Evolutionary conservation across 2,888 invertebrate species (phyloP), one percentile per base, ranked within the genome.

Genomic region (Ochropleura plecta): DNA sequence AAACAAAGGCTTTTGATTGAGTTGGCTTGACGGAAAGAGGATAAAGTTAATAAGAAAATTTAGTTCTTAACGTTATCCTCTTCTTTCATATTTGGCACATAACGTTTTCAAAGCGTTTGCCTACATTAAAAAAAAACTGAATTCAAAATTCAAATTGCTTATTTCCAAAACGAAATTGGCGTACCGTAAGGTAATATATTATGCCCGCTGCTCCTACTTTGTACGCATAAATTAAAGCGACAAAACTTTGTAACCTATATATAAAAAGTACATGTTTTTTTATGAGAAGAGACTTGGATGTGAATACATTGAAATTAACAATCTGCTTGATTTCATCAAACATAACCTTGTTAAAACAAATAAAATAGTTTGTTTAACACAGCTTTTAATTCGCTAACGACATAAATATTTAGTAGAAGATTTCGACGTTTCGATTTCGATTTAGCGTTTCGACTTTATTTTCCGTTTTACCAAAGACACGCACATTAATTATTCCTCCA

Each of bases 1-100:
- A 3, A 49, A 81, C 64, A 68, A 63, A 81, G 53, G 76, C 81
- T 53, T 81, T 68, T 75, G 68, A 79, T 8, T 46, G 10, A 14
- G 16, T 59, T 44, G 0, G 40, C 30, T 30, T 30, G 30, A 30
- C 30, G 1, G 30, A 30, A 30, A 30, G 30, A 30, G 30, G 30
- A 30, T 30, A 30, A 30, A 30, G 30, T 30, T 30, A 30, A 30
- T 30, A 30, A 30, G 30, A 30, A 30, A 30, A 30, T 30, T 30
- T 30, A 30, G 1, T 30, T 30, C 30, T 30, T 30, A 30, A 30
- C 30, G 30, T 30, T 30, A 30, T 2, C 30, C 12, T 30, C 64
- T 42, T 53, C 9, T 2, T 48, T 44, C 12, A 42, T 3, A 40
- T 59, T 59, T 59, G 0, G 18, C 5, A 51, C 18, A 18, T 1